These are phyloP conservation scores for Alosa alosa DNA, from an alignment of 2,113 vertebrate genomes.

Conservation along the genomic window DNA sequence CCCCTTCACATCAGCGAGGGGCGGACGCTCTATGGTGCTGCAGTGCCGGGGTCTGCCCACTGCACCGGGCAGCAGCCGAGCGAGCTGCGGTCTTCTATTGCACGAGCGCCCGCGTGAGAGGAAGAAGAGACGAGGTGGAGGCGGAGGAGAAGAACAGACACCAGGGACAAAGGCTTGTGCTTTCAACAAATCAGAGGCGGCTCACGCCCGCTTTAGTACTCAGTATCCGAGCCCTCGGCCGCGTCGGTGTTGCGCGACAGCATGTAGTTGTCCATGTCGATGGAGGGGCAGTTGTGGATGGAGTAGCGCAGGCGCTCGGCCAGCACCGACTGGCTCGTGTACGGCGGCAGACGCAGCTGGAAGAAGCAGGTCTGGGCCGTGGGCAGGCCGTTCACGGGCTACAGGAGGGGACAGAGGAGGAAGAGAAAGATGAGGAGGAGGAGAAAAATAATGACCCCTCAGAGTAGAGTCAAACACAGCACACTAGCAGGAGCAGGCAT, in stretches of 20 bases:
- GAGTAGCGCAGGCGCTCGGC: conserved; percentile 78
- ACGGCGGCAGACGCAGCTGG: conserved; percentile 76
- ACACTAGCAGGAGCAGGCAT: background rate
- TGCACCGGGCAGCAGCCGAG: background rate
- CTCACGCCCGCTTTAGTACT: conserved; percentile 61
- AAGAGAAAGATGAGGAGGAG: background rate
- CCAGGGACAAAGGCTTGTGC: conserved; percentile 34
- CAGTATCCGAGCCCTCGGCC: conserved; percentile 70
- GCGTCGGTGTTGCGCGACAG: conserved; percentile 76
- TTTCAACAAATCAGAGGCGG: conserved; percentile 31
- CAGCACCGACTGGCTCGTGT: conserved; percentile 74
- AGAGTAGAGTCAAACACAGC: background rate
- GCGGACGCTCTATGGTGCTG: background rate
- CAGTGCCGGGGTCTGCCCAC: background rate
- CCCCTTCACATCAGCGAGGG: background rate
- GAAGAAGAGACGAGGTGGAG: conserved; percentile 19
- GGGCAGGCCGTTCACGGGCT: conserved; percentile 78
- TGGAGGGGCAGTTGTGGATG: conserved; percentile 81
- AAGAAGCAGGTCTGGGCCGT: conserved; percentile 82
- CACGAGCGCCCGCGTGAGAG: conserved; percentile 20
- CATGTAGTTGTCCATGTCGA: conserved; percentile 85
- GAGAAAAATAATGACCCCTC: background rate
- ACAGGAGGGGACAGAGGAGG: background rate
- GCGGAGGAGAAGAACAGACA: background rate
- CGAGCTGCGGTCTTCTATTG: conserved; percentile 34